Evolutionary conservation across 2,113 vertebrate species (phyloP).

Genomic region (Rhabdornis inornatus): DNA sequence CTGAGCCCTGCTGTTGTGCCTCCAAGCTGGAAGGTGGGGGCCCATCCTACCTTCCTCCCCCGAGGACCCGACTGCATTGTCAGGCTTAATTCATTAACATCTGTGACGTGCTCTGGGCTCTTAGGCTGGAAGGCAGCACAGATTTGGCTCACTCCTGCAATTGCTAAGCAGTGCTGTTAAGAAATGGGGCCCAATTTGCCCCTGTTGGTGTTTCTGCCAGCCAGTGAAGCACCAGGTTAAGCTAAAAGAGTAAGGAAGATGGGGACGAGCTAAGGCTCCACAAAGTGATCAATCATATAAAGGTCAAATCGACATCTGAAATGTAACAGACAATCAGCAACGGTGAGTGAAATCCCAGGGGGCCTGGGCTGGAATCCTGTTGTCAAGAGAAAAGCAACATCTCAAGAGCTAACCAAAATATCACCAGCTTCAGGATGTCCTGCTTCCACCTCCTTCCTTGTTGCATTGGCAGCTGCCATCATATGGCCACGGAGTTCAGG

Average conservation of each 20-base stretch:
- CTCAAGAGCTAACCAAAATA: not conserved
- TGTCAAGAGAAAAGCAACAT: not conserved
- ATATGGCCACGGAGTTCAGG: not conserved
- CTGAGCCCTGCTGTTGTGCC: conserved; percentile 14
- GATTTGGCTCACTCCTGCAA: not conserved
- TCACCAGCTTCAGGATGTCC: not conserved
- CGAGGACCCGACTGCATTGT: not conserved
- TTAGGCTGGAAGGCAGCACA: not conserved
- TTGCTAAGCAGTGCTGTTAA: not conserved
- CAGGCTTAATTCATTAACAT: conserved; percentile 49
- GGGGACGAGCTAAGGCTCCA: not conserved
- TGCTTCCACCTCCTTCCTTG: not conserved
- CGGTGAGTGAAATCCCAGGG: not conserved
- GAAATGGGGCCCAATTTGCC: not conserved
- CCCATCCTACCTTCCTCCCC: conserved; percentile 41
- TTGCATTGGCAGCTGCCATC: not conserved
- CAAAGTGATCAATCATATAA: not conserved
- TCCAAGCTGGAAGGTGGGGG: conserved; percentile 31
- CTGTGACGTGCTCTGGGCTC: not conserved
- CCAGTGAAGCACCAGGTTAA: not conserved
- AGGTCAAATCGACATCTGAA: conserved; percentile 5
- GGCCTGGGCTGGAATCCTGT: not conserved
- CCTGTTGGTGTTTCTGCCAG: not conserved
- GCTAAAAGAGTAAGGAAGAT: not conserved
- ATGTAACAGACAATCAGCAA: not conserved